Base-by-base conservation (phyloP, 2,888 invertebrate genomes). In the Nymphalis urticae region DNA sequence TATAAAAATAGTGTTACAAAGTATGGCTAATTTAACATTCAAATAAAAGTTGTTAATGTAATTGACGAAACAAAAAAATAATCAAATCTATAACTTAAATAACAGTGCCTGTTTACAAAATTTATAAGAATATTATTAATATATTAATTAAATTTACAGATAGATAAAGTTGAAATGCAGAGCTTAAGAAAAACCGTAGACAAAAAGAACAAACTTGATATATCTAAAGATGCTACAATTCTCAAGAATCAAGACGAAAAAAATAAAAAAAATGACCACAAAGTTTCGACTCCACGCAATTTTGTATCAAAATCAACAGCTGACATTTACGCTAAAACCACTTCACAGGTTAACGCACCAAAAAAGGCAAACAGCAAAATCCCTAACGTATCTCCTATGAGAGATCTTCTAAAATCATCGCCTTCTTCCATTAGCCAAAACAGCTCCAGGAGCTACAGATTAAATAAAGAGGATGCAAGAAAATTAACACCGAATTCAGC, bases 261-360 rank as follows among this genome's bases (percentile, higher is more conserved):
- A 72, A 32, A 65, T 77, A 0, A 89, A 86, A 71, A 88, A 80
- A 72, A 78, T 65, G 62, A 77, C 1, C 76, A 79, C 69, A 82
- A 76, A 8, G 76, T 77, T 4, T 79, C 86, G 0, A 90, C 90
- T 0, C 88, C 90, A 10, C 78, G 86, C 27, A 85, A 79, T 62
- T 88, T 80, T 47, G 7, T 84, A 8, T 84, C 81, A 59, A 89
- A 89, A 70, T 81, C 88, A 0, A 78, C 89, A 0, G 80, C 84
- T 0, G 91, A 92, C 68, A 89, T 92, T 72, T 91, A 92, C 64
- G 81, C 82, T 69, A 87, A 79, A 71, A 87, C 85, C 71, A 82
- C 75, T 21, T 71, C 13, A 6, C 5, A 10, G 16, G 24, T 32
- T 24, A 78, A 80, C 73, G 82, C 88, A 2, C 85, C 87, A 0